Conservation (phyloP, 1,140 invertebrate genomes). For the Leptinotarsa texana region DNA sequence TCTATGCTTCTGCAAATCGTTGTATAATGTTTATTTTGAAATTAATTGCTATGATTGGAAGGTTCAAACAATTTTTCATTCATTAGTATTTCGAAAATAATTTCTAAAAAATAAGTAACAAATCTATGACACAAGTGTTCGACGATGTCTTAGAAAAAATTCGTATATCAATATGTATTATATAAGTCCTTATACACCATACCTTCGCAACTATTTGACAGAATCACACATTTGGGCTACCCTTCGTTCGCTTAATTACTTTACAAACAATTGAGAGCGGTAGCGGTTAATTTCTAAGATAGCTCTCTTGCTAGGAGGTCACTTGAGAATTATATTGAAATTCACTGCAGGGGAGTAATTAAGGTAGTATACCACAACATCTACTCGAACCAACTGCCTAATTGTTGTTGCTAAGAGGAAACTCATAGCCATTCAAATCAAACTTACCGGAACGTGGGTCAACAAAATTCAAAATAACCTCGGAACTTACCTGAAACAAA, state of each 20-base stretch:
- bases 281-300: constrained; percentile 3
- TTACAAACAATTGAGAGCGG: background rate
- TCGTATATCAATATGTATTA: no score
- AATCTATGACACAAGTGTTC: no score
- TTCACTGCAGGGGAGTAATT: constrained; percentile 5
- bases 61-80: no score
- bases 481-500: background rate
- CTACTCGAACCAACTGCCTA: background rate
- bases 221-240: no score
- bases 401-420: background rate
- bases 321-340: constrained; percentile 2
- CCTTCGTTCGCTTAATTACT: background rate
- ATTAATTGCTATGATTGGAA: no score
- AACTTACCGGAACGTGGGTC: background rate
- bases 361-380: constrained; percentile 3
- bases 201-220: background rate
- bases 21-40: no score
- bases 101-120: no score
- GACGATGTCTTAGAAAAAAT: no score
- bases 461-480: background rate
- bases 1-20: no score
- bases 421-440: background rate
- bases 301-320: background rate
- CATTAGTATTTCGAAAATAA: no score
- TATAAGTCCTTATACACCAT: background rate